phyloP scores from a whole-genome alignment of 2,888 invertebrate genomes.

The Parasteatoda lunata region DNA sequence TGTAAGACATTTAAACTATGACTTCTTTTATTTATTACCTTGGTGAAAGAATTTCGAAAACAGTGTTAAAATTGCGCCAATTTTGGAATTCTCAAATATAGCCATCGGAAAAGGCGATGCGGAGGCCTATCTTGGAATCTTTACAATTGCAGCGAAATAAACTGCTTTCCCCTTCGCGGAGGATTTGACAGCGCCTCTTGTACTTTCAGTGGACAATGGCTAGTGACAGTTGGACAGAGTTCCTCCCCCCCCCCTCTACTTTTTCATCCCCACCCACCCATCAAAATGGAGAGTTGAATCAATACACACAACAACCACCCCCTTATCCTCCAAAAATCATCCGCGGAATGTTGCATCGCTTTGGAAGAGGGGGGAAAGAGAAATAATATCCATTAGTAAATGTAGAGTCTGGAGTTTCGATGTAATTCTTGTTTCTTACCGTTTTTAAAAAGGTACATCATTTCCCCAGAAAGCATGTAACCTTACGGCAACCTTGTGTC shows the following conservation, averaged over 20 bases:
- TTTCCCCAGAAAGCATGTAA: no score
- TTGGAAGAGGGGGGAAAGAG: conserved; percentile 11
- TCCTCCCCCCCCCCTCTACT: conserved; percentile 3
- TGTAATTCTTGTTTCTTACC: no score
- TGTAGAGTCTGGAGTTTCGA: background rate
- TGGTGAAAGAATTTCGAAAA: no score
- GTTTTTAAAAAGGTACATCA: no score
- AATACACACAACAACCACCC: conserved; percentile 50
- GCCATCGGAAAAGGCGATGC: conserved; percentile 16
- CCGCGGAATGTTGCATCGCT: no score
- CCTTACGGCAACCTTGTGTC: no score
- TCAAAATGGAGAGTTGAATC: conserved; percentile 62
- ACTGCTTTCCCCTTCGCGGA: background rate
- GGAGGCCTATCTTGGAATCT: background rate
- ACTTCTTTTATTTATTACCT: no score
- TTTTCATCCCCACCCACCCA: conserved; percentile 8
- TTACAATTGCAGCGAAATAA: background rate
- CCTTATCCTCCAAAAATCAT: conserved; percentile 13
- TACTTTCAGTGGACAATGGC: conserved; percentile 47
- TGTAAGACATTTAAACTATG: no score
- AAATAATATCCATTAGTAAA: conserved; percentile 29
- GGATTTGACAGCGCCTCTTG: conserved; percentile 42
- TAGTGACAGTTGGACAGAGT: conserved; percentile 63
- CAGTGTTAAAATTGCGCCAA: no score
- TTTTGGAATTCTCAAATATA: background rate